Evolutionary conservation across 2,113 vertebrate genomes (phyloP), one percentile per base, ranked within the genome.

Genomic region (Corythornis vintsioides): DNA sequence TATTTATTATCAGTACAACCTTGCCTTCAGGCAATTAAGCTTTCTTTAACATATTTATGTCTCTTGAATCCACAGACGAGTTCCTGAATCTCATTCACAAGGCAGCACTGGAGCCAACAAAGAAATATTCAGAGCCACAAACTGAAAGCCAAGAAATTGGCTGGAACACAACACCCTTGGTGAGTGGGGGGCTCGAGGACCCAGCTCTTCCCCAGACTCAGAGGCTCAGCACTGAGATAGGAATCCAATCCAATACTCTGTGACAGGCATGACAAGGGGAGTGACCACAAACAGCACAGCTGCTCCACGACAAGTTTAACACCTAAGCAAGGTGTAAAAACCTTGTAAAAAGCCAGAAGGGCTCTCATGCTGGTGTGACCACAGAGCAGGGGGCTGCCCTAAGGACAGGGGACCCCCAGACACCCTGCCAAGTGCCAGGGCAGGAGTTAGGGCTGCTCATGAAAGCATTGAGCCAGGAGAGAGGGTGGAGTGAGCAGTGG

Each of bases 71-170:
- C 66, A 88, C 94, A 99, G 98, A 86, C 7, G 96, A 74, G 50
- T 98, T 99, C 93, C 93, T 98, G 50, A 95, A 98, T 28, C 92
- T 98, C 33, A 97, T 98, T 87, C 98, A 98, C 65, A 96, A 90
- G 3, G 97, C 98, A 47, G 96, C 89, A 19, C 83, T 95, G 83
- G 97, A 97, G 72, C 98, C 99, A 45, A 98, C 94, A n/a, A 98
- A 97, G 95, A 99, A 99, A 92, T 98, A 98, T 24, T 20, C 94
- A 9, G 90, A 94, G 85, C 98, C 99, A 35, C 97, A 98, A 96
- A 99, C 98, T 2, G 98, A 98, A 95, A 98, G 97, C 90, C 99
- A 99, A 76, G 98, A 99, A 97, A 98, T 99, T 40, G 99, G 99
- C 78, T 99, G 99, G 99, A 79, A 98, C 38, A 96, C 98, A 7